These are phyloP conservation scores for Venustoraphidia nigricollis DNA, from an alignment of 2,888 invertebrate genomes.

Conservation along the genomic window DNA sequence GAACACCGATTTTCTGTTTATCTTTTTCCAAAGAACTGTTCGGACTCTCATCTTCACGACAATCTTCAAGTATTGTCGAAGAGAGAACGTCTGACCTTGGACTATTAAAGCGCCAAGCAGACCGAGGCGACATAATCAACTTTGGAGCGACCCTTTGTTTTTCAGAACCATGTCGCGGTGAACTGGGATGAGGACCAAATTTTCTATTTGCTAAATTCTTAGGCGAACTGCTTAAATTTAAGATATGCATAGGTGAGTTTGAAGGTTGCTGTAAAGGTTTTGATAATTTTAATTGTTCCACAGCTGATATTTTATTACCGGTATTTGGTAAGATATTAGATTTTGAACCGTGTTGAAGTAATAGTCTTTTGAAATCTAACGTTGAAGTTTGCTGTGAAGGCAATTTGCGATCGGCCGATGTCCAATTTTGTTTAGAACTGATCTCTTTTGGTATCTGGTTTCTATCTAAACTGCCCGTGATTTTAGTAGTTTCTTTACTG, in stretches of 20 bases:
- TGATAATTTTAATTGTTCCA: slow-evolving; percentile 59
- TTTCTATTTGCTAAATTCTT: slow-evolving; percentile 51
- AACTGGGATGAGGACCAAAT: slow-evolving; percentile 34
- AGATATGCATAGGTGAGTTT: slow-evolving; percentile 34
- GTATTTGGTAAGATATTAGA: slow-evolving; percentile 37
- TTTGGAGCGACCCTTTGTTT: slow-evolving; percentile 31
- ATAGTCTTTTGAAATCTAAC: slow-evolving; percentile 67
- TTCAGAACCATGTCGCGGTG: slow-evolving; percentile 26
- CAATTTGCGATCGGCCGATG: slow-evolving; percentile 32
- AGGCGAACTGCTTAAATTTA: slow-evolving; percentile 55
- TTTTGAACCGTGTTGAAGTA: slow-evolving; percentile 61
- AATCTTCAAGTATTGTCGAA: slow-evolving; percentile 73
- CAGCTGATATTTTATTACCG: slow-evolving; percentile 52
- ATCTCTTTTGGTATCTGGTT: slow-evolving; percentile 23
- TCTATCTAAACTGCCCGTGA: slow-evolving; percentile 23
- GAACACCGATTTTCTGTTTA: background rate
- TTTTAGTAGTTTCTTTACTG: slow-evolving; percentile 23
- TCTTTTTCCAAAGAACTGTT: slow-evolving; percentile 40
- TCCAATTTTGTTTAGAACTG: slow-evolving; percentile 29
- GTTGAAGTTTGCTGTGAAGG: slow-evolving; percentile 53
- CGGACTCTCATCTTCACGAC: slow-evolving; percentile 61
- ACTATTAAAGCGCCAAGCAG: slow-evolving; percentile 57
- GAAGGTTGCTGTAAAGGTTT: slow-evolving; percentile 31
- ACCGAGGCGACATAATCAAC: slow-evolving; percentile 45
- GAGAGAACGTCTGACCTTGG: slow-evolving; percentile 72